Conservation (phyloP, 2,113 vertebrate genomes). For the Pygathrix nemaeus region DNA sequence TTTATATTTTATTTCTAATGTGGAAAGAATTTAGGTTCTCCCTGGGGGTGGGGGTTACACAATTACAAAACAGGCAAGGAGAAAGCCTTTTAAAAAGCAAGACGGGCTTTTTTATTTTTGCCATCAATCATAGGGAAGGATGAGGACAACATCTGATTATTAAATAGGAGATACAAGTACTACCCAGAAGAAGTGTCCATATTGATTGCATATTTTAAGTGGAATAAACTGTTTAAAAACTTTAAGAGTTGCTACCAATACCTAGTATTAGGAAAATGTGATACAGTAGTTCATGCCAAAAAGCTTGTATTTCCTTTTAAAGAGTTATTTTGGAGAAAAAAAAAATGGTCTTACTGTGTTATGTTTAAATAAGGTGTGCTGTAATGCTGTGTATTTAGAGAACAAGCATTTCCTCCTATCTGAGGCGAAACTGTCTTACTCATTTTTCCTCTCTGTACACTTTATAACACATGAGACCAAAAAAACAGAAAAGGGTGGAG, state of each 20-base stretch:
- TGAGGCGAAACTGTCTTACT: background rate
- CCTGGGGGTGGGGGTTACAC: background rate
- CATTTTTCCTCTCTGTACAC: background rate
- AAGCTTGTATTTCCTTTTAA: background rate
- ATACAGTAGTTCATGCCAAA: background rate
- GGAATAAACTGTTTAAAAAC: background rate
- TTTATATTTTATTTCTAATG: background rate
- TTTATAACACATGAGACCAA: background rate
- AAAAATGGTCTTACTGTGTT: background rate
- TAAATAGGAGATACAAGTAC: background rate
- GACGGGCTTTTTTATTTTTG: background rate
- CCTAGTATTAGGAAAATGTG: background rate
- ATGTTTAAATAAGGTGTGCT: background rate
- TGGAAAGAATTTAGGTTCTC: background rate
- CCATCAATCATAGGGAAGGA: background rate
- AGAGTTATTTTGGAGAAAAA: background rate
- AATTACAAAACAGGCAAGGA: background rate
- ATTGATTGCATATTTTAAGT: background rate
- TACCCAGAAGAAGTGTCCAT: background rate
- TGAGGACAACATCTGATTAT: fast-evolving
- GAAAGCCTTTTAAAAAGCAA: background rate
- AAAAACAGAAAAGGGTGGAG: background rate
- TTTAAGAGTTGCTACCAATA: background rate
- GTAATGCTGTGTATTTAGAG: background rate
- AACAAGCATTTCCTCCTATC: background rate